Evolutionary conservation across 1,140 invertebrate species (phyloP), one percentile per base, ranked within the genome.

Genomic region (Nephila pilipes): DNA sequence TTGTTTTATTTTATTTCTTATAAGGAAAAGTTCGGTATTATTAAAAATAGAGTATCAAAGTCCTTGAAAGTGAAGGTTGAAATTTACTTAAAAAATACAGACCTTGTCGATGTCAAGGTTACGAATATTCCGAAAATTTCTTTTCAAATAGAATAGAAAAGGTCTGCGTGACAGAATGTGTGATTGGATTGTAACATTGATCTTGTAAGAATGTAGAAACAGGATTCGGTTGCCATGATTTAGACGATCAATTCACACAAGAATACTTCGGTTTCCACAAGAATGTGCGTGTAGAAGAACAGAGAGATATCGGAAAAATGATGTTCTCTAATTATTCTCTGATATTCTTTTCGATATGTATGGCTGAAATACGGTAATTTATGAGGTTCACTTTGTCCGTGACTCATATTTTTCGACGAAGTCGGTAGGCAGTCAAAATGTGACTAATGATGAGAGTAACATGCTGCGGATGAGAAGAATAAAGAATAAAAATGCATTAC

Each of bases 171-270:
- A 81, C 38, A 46, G 3, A 25, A 55, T 46, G 69, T 75, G 69
- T 36, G 80, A 81, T 81, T 81, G 80, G 80, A 81, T 81, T 54
- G 80, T 81, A 81, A 81, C 80, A 81, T 81, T 81, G 80, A 81
- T 81, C 38, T 55, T 54, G 80, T n/a, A 55, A 55, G 29, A 81
- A 81, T 22, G 20, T 16, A 55, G 38, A 10, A 81, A 81, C 36
- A 55, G 38, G 10, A 81, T 81, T 46, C 20, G 80, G 22, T 46
- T 54, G 46, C 38, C 80, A 38, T 55, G 22, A 54, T 81, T 81
- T 20, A 81, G 80, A 54, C 32, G 80, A 81, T 75, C 69, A 2
- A 6, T 36, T 75, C 69, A 20, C 69, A 6, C 38, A 22, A 20
- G n/a, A 46, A 81, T 25, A 54, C 20, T 55, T 55, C 80, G 75